Conservation (phyloP, 2,113 vertebrate species). For the Dasypus novemcinctus region DNA sequence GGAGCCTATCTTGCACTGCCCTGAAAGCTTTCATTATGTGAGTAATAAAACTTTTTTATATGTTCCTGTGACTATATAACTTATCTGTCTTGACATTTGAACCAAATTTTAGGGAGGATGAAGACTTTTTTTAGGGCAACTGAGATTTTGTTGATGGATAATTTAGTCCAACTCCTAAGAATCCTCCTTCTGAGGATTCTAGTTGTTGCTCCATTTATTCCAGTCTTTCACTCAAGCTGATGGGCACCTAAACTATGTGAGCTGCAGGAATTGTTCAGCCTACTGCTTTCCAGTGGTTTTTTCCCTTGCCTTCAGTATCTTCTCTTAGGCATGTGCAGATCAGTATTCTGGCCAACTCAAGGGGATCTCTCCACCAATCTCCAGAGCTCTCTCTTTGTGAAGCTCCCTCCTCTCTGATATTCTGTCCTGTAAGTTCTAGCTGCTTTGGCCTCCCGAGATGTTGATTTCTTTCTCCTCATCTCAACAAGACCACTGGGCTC, state of each 20-base stretch:
- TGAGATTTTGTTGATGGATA: neutral
- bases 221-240: neutral
- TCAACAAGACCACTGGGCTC: neutral
- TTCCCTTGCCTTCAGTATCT: neutral
- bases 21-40: neutral
- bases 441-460: neutral
- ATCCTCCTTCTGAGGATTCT: neutral
- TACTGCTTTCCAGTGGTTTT: neutral
- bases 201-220: neutral
- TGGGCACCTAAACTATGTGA: neutral
- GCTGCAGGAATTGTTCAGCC: neutral
- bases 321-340: neutral
- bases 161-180: neutral
- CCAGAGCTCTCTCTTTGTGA: neutral
- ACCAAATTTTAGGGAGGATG: neutral
- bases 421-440: neutral
- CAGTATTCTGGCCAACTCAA: neutral
- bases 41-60: neutral
- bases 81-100: neutral
- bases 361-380: neutral
- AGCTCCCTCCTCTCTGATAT: neutral
- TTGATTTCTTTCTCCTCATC: neutral
- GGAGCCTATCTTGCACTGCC: neutral
- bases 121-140: neutral
- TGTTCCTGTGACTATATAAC: neutral